These are phyloP conservation scores for Lasioglossum villosulum DNA, from an alignment of 2,888 invertebrate genomes.

Conservation along the genomic window DNA sequence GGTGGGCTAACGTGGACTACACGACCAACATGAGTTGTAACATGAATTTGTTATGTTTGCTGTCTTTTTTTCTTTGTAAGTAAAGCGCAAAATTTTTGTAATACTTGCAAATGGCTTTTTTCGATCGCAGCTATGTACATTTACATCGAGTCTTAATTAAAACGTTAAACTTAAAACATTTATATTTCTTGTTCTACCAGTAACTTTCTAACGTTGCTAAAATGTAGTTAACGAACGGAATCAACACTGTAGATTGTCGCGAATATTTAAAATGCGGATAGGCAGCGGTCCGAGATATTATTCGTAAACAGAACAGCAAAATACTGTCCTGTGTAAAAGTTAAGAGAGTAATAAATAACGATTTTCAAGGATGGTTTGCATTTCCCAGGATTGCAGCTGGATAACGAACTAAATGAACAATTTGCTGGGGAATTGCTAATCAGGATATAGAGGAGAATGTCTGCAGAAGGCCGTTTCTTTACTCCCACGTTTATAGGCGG, in stretches of 20 bases:
- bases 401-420: not conserved
- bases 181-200: not conserved
- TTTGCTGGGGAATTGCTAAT: constrained; percentile 22
- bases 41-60: not conserved
- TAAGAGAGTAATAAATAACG: not conserved
- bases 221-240: not conserved
- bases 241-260: not conserved
- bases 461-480: constrained; percentile 45
- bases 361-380: constrained; percentile 3
- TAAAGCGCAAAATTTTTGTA: not conserved
- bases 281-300: not conserved
- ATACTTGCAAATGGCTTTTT: not conserved
- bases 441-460: constrained; percentile 42
- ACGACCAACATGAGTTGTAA: not conserved
- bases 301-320: not conserved
- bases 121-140: not conserved
- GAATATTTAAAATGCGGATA: not conserved
- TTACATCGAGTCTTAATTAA: not conserved
- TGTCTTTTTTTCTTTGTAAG: not conserved
- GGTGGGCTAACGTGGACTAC: no score
- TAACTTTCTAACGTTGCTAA: not conserved
- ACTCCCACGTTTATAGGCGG: constrained; percentile 22
- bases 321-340: not conserved
- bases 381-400: not conserved
- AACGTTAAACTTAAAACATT: not conserved